Base-by-base conservation (phyloP, 2,113 vertebrate genomes). In the Montifringilla adamsi region DNA sequence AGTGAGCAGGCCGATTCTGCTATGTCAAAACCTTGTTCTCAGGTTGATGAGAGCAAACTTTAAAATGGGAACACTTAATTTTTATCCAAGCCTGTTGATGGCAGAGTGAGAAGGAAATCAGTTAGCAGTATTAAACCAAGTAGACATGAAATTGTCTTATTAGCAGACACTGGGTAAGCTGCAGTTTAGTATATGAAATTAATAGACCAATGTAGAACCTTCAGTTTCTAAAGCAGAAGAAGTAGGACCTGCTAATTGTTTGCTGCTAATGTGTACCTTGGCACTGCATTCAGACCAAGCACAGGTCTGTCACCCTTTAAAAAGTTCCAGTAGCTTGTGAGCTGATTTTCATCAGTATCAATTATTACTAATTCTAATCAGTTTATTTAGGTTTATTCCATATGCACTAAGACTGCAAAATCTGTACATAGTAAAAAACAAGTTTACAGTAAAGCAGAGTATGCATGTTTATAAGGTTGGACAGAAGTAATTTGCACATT, bases 391-490 rank as follows among this genome's bases (percentile, higher is more conserved):
- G 22, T 67, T 81, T 89, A 78, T 78, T 95, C 44, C 9, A 1
- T 35, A 21, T 60, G 24, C 27, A 39, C 10, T 35, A 9, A 58
- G 35, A 47, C 30, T 59, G 21, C 35, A 44, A 78, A 75, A 78
- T 79, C 33, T 76, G 23, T 64, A 44, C 24, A 4, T 17, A 49
- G 37, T 44, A 66, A 20, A 63, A 59, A 12, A 28, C 20, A 63
- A 60, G 12, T 47, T 92, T 94, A n/a, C 26, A 49, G 44, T 72
- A 46, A 72, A 47, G 49, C 10, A 47, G 33, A 63, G 3, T 62
- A 28, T 2, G 0, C 0, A 0, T 67, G 22, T 66, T 81, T 70
- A 14, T 68, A 60, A 59, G 15, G 11, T 58, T 60, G 27, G 41
- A 52, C 62, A 68, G 66, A 63, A 84, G 37, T 78, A 56, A 75